These are phyloP conservation scores for Zele albiditarsus DNA, from an alignment of 2,888 invertebrate species.

Conservation along the genomic window DNA sequence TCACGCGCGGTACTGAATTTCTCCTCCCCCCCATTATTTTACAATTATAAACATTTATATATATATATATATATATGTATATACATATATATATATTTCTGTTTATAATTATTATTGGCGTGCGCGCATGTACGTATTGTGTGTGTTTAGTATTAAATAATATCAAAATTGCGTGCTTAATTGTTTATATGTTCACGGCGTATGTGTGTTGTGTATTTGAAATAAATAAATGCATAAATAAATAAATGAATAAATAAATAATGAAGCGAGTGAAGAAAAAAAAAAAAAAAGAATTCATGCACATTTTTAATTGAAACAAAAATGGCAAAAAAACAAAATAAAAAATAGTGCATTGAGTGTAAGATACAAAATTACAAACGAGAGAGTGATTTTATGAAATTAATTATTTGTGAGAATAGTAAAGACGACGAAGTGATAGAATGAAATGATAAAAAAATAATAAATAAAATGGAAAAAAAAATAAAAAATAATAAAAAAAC, in stretches of 20 bases:
- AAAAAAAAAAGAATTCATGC: background rate
- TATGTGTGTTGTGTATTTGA: too few species aligned
- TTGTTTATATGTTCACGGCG: slow-evolving; percentile 43
- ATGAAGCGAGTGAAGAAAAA: background rate
- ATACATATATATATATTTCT: background rate
- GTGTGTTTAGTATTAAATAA: slow-evolving; percentile 15
- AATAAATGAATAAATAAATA: slow-evolving; percentile 18
- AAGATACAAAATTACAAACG: too few species aligned
- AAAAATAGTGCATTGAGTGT: background rate
- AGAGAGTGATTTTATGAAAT: too few species aligned
- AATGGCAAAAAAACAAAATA: slow-evolving; percentile 19
- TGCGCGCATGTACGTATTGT: slow-evolving; percentile 42
- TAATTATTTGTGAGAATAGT: too few species aligned
- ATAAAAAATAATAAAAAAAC: slow-evolving; percentile 18
- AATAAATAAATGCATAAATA: slow-evolving; percentile 17
- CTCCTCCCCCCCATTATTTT: slow-evolving; percentile 8
- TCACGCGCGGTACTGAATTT: slow-evolving; percentile 52
- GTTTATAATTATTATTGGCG: slow-evolving; percentile 23
- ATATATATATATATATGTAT: slow-evolving; percentile 20
- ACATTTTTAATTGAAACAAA: background rate
- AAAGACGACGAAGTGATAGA: too few species aligned
- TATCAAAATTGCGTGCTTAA: slow-evolving; percentile 28
- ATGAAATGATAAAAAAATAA: background rate
- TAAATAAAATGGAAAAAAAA: slow-evolving; percentile 23
- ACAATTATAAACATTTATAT: slow-evolving; percentile 11